These are phyloP conservation scores for Imbricaverruca yamaguchii DNA, from an alignment of 2,888 invertebrate species.

Conservation along the genomic window DNA sequence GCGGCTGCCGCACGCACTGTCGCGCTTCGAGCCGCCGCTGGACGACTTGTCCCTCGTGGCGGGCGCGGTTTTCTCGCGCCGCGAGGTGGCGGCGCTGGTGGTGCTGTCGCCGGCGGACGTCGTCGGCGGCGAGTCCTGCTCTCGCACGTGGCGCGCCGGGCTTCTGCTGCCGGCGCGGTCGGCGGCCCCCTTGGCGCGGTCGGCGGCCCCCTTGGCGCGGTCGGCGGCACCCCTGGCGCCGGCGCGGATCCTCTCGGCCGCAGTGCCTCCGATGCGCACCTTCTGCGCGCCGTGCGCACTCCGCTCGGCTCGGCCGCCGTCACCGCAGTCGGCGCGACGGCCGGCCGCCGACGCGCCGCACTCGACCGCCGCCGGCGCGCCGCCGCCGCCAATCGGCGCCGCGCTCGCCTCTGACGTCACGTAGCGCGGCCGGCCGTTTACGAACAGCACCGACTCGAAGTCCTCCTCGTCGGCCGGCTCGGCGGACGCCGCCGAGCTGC, in stretches of 20 bases:
- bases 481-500: neutral
- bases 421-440: slow-evolving; percentile 33
- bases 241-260: neutral
- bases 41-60: neutral
- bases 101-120: neutral
- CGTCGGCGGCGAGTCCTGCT: neutral
- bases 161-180: neutral
- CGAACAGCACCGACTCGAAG: slow-evolving; percentile 33
- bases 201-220: neutral
- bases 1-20: neutral
- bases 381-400: slow-evolving; percentile 6
- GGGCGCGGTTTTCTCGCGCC: neutral
- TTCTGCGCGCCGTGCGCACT: neutral
- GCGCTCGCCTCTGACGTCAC: slow-evolving; percentile 3
- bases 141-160: neutral
- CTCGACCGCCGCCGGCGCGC: neutral
- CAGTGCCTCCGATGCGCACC: slow-evolving; percentile 1
- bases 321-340: neutral
- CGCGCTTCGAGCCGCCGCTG: neutral
- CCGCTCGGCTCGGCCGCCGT: neutral
- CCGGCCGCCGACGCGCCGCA: neutral
- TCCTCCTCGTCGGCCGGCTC: slow-evolving; percentile 28
- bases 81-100: neutral
- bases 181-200: neutral
- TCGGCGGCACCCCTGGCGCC: neutral